Evolutionary conservation across 2,888 invertebrate genomes (phyloP), one percentile per base, ranked within the genome.

Genomic region (Spisula solida): DNA sequence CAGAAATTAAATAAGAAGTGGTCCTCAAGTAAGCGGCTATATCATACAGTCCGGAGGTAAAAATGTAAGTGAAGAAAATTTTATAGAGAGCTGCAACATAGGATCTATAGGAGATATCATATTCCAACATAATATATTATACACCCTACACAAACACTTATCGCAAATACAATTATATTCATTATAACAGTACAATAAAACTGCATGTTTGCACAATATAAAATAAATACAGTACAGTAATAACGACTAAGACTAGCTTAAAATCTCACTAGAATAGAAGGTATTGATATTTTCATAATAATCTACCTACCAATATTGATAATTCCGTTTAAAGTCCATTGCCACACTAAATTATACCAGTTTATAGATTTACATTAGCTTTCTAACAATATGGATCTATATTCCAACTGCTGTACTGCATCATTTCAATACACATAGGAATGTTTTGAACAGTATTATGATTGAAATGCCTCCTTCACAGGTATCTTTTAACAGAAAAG

Each of bases 291-390:
- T 25, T 66, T 10, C 60, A 66, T 31, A 75, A 34, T 75, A 75
- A 75, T 75, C 75, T 75, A 75, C 75, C 75, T 75, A 75, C 75
- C 75, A 75, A 5, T 75, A 75, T 75, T 75, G 75, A 75, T 75
- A 75, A 75, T 75, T 75, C 75, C 75, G 25, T 75, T 75, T 75
- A 31, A 75, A 75, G 75, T 75, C 75, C 75, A 75, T 75, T 31
- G 75, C 75, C 31, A 34, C 75, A 75, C 75, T 75, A 34, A 75
- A 34, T 34, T 31, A 34, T 31, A 75, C 31, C 14, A 34, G 75
- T 75, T 75, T 75, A 75, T 75, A 75, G 75, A 75, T 75, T 75
- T 75, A 75, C 18, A 75, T 34, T 34, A 10, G 75, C 75, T 75
- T 75, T 75, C 31, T 75, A 75, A 31, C 12, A 70, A 29, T 29